Evolutionary conservation across 2,113 vertebrate species (phyloP).

Genomic region (Elgaria multicarinata): DNA sequence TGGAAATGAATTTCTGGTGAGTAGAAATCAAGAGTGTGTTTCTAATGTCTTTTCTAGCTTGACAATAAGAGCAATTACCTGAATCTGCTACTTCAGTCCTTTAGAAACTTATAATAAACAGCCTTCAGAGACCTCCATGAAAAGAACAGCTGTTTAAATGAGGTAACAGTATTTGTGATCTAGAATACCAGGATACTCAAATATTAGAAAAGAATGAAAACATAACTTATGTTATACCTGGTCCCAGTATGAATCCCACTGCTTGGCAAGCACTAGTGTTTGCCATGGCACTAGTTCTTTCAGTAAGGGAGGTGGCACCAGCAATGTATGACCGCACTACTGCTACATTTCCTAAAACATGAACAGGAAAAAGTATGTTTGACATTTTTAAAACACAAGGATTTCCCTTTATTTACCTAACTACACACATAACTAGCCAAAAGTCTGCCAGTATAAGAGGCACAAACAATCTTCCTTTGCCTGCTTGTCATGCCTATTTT

Average conservation of each 20-base stretch:
- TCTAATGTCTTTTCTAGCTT: background rate
- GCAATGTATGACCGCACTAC: conserved; percentile 92
- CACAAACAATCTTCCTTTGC: background rate
- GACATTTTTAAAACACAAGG: background rate
- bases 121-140: background rate
- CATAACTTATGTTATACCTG: conserved; percentile 79
- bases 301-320: conserved; percentile 91
- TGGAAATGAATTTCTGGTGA: background rate
- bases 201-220: background rate
- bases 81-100: background rate
- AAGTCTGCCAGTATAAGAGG: background rate
- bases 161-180: background rate
- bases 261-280: conserved; percentile 96
- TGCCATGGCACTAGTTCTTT: conserved; percentile 93
- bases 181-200: background rate
- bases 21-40: background rate
- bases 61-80: background rate
- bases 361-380: background rate
- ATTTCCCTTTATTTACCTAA: background rate
- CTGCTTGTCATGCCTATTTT: background rate
- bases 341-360: conserved; percentile 89
- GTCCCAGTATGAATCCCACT: conserved; percentile 94
- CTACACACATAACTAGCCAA: background rate
- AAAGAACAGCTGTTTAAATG: background rate
- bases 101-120: background rate